Base-by-base conservation (phyloP, 2,888 invertebrate species). In the Andrena hattorfiana region DNA sequence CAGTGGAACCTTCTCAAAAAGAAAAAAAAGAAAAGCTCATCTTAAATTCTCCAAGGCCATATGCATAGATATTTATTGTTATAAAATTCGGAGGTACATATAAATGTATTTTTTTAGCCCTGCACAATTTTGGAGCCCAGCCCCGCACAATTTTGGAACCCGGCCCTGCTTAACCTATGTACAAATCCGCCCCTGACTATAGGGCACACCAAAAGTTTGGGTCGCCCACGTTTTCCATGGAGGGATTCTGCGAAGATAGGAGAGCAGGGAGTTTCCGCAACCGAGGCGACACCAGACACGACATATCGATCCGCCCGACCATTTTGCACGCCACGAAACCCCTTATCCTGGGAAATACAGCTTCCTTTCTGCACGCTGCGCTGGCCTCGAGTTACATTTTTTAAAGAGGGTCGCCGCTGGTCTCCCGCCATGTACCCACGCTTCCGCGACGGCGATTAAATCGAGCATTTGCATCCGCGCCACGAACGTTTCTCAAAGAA, bases 291-390 rank as follows among this genome's bases (percentile, higher is more conserved):
- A 74, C 68, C 81, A 79, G 79, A 84, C 75, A 54, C 72, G 51
- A 67, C 68, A 42, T 78, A 86, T 86, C 84, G 86, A 86, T 86
- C 84, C 81, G 69, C 51, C 56, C 64, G n/a, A 66, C 85, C 75
- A 78, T 75, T 72, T 76, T 73, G 69, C 75, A 72, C 66, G 62
- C 69, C 49, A 51, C 56, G 72, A 56, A 71, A 68, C 72, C 73
- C 63, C 66, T 67, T 70, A 70, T 60, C 75, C 84, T 72, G 35
- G 49, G 54, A 76, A 81, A 84, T 70, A 77, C 63, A 82, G 66
- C 73, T 67, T 73, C 77, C 73, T 62, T 64, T 78, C 69, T 23
- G 42, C 48, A 48, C 51, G 28, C 42, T 16, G 32, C 26, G 48
- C 42, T 20, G 10, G 42, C 28, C 30, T 80, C 42, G 32, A 56